Conservation (phyloP, 2,797 vertebrate genomes). For the Falco concolor region DNA sequence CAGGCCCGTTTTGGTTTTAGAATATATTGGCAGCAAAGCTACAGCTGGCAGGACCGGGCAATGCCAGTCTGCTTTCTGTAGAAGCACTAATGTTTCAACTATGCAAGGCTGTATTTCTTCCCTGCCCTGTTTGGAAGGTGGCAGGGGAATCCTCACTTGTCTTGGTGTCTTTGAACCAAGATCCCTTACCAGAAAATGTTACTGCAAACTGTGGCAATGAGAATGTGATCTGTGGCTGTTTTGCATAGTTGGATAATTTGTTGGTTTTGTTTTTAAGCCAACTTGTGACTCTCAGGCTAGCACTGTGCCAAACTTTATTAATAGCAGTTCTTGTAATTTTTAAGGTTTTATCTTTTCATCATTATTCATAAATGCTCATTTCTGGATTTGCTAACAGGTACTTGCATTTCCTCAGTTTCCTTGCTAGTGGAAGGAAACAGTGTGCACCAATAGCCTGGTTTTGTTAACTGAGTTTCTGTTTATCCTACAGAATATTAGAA, state of each 20-base stretch:
- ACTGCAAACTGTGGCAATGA: neutral
- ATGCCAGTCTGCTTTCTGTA: neutral
- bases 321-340: neutral
- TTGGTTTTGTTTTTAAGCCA: constrained; percentile 23
- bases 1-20: neutral
- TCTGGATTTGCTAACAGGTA: neutral
- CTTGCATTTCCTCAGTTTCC: neutral
- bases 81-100: neutral
- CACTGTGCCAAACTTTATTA: neutral
- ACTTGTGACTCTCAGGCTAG: neutral
- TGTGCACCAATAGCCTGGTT: neutral
- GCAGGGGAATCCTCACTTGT: neutral
- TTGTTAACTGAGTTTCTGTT: neutral
- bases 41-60: neutral
- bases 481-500: neutral
- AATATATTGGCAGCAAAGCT: neutral
- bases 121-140: neutral
- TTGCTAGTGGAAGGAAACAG: neutral
- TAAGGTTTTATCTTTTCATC: constrained; percentile 5
- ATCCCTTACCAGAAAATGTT: neutral
- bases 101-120: neutral
- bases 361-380: neutral
- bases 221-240: constrained; percentile 18
- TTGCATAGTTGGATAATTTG: constrained; percentile 13
- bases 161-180: neutral